Evolutionary conservation across 2,888 invertebrate genomes (phyloP).

Genomic region (Himalopsyche anomala): DNA sequence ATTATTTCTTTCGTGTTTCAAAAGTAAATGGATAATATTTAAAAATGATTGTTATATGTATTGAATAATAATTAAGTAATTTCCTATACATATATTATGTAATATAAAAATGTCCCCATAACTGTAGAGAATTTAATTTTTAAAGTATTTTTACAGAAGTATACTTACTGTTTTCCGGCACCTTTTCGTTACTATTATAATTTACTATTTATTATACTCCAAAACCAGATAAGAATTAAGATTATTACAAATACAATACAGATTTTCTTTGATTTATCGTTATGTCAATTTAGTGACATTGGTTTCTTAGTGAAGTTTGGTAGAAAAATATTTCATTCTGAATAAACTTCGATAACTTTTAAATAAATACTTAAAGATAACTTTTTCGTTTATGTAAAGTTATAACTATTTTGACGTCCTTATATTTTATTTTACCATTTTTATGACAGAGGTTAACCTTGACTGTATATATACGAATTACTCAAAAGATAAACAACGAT

Average conservation of each 20-base stretch:
- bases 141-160: slow-evolving; percentile 26
- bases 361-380: too few species aligned
- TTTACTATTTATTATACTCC: neutral
- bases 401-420: too few species aligned
- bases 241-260: neutral
- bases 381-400: too few species aligned
- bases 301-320: neutral
- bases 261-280: neutral
- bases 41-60: slow-evolving; percentile 27
- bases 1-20: too few species aligned
- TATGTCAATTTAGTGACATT: neutral
- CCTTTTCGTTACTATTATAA: neutral
- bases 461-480: too few species aligned
- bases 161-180: slow-evolving; percentile 15
- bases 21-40: neutral
- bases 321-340: neutral
- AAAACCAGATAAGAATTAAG: neutral
- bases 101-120: slow-evolving; percentile 35
- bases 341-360: neutral
- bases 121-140: slow-evolving; percentile 23
- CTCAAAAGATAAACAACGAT: too few species aligned
- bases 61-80: neutral
- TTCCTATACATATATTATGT: slow-evolving; percentile 23
- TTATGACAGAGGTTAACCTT: too few species aligned
- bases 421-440: too few species aligned